These are phyloP conservation scores for Aleadryas rufinucha DNA, from an alignment of 2,113 vertebrate genomes.

Conservation along the genomic window DNA sequence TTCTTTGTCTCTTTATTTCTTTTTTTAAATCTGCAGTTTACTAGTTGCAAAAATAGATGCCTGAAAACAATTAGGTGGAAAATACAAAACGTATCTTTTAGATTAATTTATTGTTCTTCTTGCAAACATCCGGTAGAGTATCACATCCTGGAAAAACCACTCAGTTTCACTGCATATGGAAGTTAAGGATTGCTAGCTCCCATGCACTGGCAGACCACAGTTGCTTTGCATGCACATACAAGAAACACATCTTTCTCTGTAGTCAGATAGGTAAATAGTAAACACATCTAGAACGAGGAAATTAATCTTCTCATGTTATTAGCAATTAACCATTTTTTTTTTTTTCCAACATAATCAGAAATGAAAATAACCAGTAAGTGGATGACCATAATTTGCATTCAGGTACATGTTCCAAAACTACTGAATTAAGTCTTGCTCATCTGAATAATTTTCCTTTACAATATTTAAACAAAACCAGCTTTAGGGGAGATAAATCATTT, in stretches of 20 bases:
- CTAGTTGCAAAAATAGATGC: conserved; percentile 59
- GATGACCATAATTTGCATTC: neutral
- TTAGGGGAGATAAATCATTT: neutral
- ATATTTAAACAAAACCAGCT: neutral
- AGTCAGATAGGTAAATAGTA: neutral
- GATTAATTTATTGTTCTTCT: conserved; percentile 61
- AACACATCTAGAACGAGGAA: neutral
- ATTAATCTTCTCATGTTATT: neutral
- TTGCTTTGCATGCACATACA: neutral
- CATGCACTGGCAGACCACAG: neutral
- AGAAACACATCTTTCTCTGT: neutral
- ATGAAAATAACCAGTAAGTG: neutral
- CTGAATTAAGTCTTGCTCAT: neutral
- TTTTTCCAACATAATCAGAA: neutral
- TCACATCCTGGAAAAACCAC: conserved; percentile 62
- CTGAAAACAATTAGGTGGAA: conserved; percentile 57
- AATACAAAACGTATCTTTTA: conserved; percentile 39
- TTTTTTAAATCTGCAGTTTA: conserved; percentile 41
- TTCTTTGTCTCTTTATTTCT: neutral
- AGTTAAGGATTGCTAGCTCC: conserved; percentile 9
- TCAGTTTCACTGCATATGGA: conserved; percentile 6
- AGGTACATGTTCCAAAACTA: neutral
- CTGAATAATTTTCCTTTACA: neutral
- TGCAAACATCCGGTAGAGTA: conserved; percentile 55
- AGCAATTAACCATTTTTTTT: neutral